These are phyloP conservation scores for Drymonia ruficornis DNA, from an alignment of 2,888 invertebrate genomes.

Conservation along the genomic window DNA sequence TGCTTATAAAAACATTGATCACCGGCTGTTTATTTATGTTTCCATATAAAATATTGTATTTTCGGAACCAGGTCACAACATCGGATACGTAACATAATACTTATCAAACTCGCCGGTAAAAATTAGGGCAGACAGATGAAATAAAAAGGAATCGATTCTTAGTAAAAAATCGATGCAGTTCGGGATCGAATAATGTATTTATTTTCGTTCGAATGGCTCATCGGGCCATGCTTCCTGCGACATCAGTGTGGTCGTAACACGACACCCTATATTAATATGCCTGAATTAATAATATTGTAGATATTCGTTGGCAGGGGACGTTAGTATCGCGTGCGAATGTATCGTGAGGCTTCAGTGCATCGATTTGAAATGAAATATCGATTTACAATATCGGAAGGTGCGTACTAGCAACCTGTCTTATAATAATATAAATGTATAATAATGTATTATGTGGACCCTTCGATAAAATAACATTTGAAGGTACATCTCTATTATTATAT, in stretches of 20 bases:
- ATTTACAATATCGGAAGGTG: constrained; percentile 57
- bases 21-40: constrained; percentile 46
- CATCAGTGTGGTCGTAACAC: constrained; percentile 80
- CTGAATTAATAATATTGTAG: constrained; percentile 82
- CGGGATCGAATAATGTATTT: constrained; percentile 66
- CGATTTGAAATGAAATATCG: constrained; percentile 72
- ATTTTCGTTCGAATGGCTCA: constrained; percentile 77
- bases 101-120: constrained; percentile 39
- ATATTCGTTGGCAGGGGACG: constrained; percentile 72
- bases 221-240: constrained; percentile 81
- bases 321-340: constrained; percentile 78
- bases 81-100: constrained; percentile 50
- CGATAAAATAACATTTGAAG: too few relatives aligned
- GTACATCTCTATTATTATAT: too few relatives aligned
- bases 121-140: constrained; percentile 59
- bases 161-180: constrained; percentile 64
- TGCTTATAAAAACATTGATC: constrained; percentile 57
- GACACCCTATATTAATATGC: constrained; percentile 81
- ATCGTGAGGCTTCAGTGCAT: constrained; percentile 76
- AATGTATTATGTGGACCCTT: constrained; percentile 7
- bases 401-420: constrained; percentile 31
- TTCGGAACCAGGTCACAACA: constrained; percentile 51
- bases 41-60: constrained; percentile 48
- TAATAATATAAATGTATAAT: constrained; percentile 25
- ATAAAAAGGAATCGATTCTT: constrained; percentile 62